These are phyloP conservation scores for Oasisia sp. DNA, from an alignment of 2,888 invertebrate genomes.

Conservation along the genomic window DNA sequence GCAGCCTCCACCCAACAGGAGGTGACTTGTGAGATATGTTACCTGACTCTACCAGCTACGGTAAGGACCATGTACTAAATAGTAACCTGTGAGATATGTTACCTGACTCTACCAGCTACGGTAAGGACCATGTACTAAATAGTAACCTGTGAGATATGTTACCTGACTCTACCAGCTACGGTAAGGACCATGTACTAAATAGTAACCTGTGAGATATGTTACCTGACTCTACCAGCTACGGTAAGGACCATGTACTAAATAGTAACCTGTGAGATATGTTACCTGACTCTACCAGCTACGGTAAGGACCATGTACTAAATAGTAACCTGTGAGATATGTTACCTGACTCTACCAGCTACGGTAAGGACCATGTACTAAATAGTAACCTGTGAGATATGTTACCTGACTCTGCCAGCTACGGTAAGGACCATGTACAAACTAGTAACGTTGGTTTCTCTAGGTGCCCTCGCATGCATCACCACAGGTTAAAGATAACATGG, in stretches of 20 bases:
- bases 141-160: conserved; percentile 83
- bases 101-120: conserved; percentile 80
- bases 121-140: conserved; percentile 71
- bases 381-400: conserved; percentile 96
- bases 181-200: conserved; percentile 71
- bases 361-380: conserved; percentile 74
- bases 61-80: too few relatives aligned
- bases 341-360: conserved; percentile 80
- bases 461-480: too few relatives aligned
- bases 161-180: conserved; percentile 80
- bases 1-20: conserved; percentile 66
- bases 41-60: conserved; percentile 80
- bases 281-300: conserved; percentile 80
- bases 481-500: too few relatives aligned
- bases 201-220: conserved; percentile 83
- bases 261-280: conserved; percentile 83
- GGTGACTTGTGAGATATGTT: conserved; percentile 94
- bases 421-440: conserved; percentile 71
- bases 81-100: conserved; percentile 95
- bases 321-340: conserved; percentile 83
- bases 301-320: conserved; percentile 71
- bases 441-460: too few relatives aligned
- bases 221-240: conserved; percentile 80
- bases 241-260: conserved; percentile 71
- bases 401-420: conserved; percentile 80